Evolutionary conservation across 2,888 invertebrate species (phyloP).

Genomic region (Agrochola circellaris): DNA sequence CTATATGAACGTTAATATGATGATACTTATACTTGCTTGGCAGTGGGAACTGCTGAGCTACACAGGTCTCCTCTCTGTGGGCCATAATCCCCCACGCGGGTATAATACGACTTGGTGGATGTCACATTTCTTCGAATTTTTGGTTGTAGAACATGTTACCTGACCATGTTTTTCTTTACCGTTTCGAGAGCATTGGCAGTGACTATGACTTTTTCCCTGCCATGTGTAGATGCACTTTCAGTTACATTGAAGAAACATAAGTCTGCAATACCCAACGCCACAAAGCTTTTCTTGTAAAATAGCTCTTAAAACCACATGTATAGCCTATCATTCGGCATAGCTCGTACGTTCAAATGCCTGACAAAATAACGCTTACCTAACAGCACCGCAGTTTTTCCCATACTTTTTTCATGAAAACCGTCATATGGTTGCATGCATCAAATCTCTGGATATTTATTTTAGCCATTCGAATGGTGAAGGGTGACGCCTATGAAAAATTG

Average conservation of each 20-base stretch:
- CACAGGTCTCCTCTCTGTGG: background rate
- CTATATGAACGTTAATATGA: too few species aligned
- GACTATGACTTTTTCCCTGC: background rate
- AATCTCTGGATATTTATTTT: constrained; percentile 34
- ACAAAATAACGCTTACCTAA: constrained; percentile 11
- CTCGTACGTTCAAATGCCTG: background rate
- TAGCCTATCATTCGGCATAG: background rate
- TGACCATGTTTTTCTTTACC: background rate
- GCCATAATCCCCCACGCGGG: too few species aligned
- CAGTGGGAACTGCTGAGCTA: too few species aligned
- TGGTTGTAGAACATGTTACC: background rate
- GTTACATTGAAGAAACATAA: too few species aligned
- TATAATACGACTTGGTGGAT: too few species aligned
- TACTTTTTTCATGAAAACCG: constrained; percentile 24
- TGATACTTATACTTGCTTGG: too few species aligned
- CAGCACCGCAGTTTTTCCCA: background rate
- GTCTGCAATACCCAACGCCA: too few species aligned
- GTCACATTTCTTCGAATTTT: background rate
- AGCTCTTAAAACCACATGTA: too few species aligned
- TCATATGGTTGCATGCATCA: constrained; percentile 17
- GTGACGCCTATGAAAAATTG: constrained; percentile 38
- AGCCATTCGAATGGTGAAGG: constrained; percentile 19
- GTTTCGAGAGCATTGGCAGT: background rate
- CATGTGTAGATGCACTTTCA: background rate
- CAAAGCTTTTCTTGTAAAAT: background rate